Conservation (phyloP, 2,797 vertebrate genomes). For the Pipistrellus nathusii region DNA sequence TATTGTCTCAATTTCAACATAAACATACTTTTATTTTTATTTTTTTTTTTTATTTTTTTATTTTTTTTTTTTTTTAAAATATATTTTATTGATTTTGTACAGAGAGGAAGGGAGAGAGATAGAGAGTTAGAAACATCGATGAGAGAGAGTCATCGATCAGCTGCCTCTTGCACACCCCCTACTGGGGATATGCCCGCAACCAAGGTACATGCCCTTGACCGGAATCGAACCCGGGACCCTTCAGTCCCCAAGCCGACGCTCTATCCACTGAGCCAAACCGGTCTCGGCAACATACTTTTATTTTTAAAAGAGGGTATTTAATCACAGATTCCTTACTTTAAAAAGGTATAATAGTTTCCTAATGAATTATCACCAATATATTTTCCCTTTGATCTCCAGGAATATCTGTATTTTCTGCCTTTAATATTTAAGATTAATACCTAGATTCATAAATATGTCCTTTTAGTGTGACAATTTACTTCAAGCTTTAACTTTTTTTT, state of each 20-base stretch:
- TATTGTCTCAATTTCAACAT: not conserved
- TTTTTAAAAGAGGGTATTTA: constrained; percentile 3
- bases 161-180: no score
- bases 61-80: no score
- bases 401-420: not conserved
- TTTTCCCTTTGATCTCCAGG: not conserved
- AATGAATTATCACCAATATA: constrained; percentile 19
- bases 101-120: no score
- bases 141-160: no score
- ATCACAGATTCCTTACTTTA: not conserved
- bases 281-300: not conserved
- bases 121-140: no score
- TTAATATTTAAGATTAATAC: constrained; percentile 16
- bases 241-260: no score
- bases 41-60: no score
- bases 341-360: not conserved
- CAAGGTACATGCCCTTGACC: no score
- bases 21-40: not conserved
- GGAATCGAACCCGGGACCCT: no score
- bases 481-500: constrained; percentile 12
- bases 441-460: not conserved
- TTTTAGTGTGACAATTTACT: constrained; percentile 45
- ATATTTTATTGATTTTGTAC: no score
- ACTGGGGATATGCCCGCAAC: no score
- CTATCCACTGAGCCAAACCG: no score